Evolutionary conservation across 1,140 invertebrate genomes (phyloP).

Genomic region (Nephila pilipes): DNA sequence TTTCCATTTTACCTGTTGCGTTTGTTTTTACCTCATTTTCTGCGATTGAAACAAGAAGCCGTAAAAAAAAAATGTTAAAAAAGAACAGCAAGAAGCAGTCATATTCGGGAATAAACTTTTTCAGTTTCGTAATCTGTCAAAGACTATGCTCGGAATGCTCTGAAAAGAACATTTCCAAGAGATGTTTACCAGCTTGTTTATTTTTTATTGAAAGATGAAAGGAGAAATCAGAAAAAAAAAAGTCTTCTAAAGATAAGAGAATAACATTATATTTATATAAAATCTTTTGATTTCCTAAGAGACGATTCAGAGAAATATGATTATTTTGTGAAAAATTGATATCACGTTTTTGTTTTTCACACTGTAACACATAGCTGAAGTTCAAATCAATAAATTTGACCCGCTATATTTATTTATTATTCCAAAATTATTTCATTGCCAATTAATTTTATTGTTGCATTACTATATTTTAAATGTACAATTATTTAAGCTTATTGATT

Average conservation of each 20-base stretch:
- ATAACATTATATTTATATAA: background rate
- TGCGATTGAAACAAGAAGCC: background rate
- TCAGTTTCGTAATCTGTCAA: constrained; percentile 7
- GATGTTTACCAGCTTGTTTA: constrained; percentile 1
- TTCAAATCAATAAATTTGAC: too few relatives aligned
- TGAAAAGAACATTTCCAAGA: background rate
- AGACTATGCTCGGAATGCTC: background rate
- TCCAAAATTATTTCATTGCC: too few relatives aligned
- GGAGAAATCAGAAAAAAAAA: background rate
- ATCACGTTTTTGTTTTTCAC: background rate
- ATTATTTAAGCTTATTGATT: too few relatives aligned
- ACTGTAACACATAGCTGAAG: background rate
- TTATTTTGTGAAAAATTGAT: background rate
- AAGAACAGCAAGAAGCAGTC: background rate
- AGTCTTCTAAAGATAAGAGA: background rate
- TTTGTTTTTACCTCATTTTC: constrained; percentile 25
- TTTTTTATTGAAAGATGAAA: background rate
- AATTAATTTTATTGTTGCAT: too few relatives aligned
- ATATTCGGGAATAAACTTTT: background rate
- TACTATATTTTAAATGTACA: too few relatives aligned
- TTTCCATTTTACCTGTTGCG: constrained; percentile 13
- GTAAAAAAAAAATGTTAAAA: background rate
- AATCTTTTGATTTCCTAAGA: background rate
- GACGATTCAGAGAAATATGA: background rate
- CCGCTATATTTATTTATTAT: too few relatives aligned